Evolutionary conservation across 1,140 invertebrate species (phyloP), one percentile per base, ranked within the genome.

Genomic region (Drosophila quadrilineata): DNA sequence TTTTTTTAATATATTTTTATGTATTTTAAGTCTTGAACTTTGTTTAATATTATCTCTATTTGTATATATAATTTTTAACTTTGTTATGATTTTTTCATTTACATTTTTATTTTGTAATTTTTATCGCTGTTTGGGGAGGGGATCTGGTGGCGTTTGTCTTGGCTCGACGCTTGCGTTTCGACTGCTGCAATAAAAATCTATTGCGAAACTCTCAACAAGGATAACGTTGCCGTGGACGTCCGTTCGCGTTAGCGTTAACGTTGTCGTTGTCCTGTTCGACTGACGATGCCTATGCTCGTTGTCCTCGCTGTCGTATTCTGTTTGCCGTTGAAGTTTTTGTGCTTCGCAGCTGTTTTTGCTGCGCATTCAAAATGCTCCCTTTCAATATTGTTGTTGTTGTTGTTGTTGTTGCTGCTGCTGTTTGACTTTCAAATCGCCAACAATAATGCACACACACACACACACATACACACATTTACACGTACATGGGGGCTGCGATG

Each of bases 121-220:
- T 22, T 41, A n/a, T n/a, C n/a, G n/a, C n/a, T n/a, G 29, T 43
- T 52, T 48, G 36, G 35, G 35, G 36, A 17, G 35, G 17, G 35
- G 43, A 49, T 48, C 69, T 68, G 36, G 53, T 38, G 66, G 79
- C 73, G 79, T 79, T 57, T 84, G 19, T 41, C 56, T 71, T 74
- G 74, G 57, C 74, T 79, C 62, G 79, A 85, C 79, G 79, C 66
- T 85, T 84, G 56, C 70, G 79, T 58, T 85, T 62, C 67, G 79
- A 84, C 79, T 84, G 79, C 79, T 79, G 74, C 79, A 84, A 85
- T 84, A 85, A 77, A 84, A 85, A 79, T 85, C 79, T 85, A 85
- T 84, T 75, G 79, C 79, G 58, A 79, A 85, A 84, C 79, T 79
- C 77, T 84, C 79, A 84, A 85, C 79, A 85, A 84, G 79, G 79